phyloP scores from a whole-genome alignment of 64 coral and sea anemone species.

The Trachythela sp. region DNA sequence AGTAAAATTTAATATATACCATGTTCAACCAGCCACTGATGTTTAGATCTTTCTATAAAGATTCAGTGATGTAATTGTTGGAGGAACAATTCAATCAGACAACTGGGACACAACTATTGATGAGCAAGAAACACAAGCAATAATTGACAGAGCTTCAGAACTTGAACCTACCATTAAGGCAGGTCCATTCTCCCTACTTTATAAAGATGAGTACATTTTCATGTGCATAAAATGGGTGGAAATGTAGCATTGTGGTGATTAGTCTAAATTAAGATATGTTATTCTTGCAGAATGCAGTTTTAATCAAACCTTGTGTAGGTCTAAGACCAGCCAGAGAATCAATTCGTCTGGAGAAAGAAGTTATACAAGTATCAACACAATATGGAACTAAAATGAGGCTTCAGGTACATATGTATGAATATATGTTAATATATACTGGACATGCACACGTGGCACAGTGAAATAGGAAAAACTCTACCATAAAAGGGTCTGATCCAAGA shows the following conservation, averaged over 20 bases:
- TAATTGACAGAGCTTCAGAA: constrained; percentile 31
- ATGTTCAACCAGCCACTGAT: neutral
- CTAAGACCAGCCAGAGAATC: constrained; percentile 52
- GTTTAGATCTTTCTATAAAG: neutral
- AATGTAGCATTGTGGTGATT: neutral
- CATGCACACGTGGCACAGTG: too few species aligned
- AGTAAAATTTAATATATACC: neutral
- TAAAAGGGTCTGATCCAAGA: too few species aligned
- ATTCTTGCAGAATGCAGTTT: constrained; percentile 46
- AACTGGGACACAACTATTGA: constrained; percentile 46
- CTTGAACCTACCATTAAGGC: constrained; percentile 49
- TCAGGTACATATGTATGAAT: neutral
- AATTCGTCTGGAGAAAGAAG: constrained; percentile 74
- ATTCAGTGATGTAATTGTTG: constrained; percentile 44
- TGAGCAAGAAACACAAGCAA: constrained; percentile 41
- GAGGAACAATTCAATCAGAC: constrained; percentile 51
- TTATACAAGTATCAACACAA: constrained; percentile 43
- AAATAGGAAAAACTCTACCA: too few species aligned
- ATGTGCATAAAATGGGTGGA: too few species aligned
- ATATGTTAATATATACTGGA: too few species aligned
- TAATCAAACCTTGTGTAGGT: constrained; percentile 61
- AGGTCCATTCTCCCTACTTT: neutral
- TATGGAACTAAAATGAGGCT: neutral
- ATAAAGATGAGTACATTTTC: neutral
- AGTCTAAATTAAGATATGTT: neutral